These are phyloP conservation scores for Aspidoscelis tigris DNA, from an alignment of 2,113 vertebrate genomes.

Conservation along the genomic window DNA sequence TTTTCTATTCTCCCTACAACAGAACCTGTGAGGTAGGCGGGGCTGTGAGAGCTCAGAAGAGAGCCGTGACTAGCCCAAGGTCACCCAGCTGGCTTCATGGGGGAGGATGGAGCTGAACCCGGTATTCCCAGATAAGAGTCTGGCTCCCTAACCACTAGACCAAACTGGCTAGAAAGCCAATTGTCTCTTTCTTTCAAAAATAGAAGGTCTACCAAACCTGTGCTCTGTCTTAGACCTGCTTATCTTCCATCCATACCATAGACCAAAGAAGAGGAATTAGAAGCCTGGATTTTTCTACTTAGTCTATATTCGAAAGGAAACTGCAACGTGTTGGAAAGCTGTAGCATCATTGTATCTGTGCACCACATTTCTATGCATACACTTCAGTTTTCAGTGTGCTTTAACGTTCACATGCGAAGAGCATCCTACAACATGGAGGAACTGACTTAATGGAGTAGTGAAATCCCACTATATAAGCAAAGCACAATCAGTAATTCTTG, in stretches of 20 bases:
- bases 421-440: too few species aligned
- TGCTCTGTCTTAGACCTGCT: not conserved
- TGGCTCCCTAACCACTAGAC: too few species aligned
- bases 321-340: not conserved
- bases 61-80: too few species aligned
- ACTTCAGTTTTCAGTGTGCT: not conserved
- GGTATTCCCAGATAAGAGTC: too few species aligned
- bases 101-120: too few species aligned
- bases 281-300: not conserved
- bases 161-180: not conserved
- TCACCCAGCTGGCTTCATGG: too few species aligned
- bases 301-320: not conserved
- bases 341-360: not conserved
- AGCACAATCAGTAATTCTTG: not conserved
- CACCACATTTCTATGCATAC: not conserved
- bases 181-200: not conserved
- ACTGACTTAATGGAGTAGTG: not conserved
- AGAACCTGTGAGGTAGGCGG: too few species aligned
- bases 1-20: too few species aligned
- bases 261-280: not conserved
- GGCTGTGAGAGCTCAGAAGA: too few species aligned
- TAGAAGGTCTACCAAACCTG: not conserved
- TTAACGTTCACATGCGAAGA: too few species aligned
- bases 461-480: not conserved
- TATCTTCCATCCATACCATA: not conserved